Percentiles rank a stretch among this genome's conserved stretches.
phyloP scores from a whole-genome alignment of 2,888 invertebrate species.

The Agrochola litura region DNA sequence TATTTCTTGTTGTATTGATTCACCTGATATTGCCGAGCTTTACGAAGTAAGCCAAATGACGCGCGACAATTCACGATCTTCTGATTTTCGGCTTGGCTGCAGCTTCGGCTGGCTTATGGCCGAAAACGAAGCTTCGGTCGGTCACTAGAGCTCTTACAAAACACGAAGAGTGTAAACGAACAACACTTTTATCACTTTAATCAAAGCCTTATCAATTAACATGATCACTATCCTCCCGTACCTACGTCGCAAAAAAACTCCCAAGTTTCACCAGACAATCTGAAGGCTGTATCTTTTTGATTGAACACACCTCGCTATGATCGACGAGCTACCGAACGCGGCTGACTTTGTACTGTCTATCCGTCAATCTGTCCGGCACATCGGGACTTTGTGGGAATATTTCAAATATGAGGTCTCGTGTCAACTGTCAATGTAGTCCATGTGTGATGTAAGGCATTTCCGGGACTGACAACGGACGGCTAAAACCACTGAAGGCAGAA shows the following conservation, averaged over 20 bases:
- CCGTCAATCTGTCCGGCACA: constrained; percentile 76
- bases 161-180: constrained; percentile 23
- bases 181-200: constrained; percentile 41
- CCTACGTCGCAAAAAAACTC: constrained; percentile 68
- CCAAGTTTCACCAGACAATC: constrained; percentile 67
- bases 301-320: constrained; percentile 83
- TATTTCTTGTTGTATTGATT: no score
- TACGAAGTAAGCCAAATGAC: no score
- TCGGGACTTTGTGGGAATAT: constrained; percentile 59
- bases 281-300: constrained; percentile 82
- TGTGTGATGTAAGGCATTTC: constrained; percentile 13
- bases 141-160: neutral
- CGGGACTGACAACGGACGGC: neutral
- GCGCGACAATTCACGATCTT: no score
- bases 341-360: constrained; percentile 76
- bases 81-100: no score
- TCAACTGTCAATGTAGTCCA: neutral
- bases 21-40: no score
- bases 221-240: constrained; percentile 32
- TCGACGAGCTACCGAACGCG: constrained; percentile 85
- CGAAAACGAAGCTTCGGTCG: no score
- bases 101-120: no score
- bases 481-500: neutral
- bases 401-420: neutral
- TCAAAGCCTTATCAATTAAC: constrained; percentile 43